These are phyloP conservation scores for Cactoblastis cactorum DNA, from an alignment of 2,888 invertebrate species.

Conservation along the genomic window DNA sequence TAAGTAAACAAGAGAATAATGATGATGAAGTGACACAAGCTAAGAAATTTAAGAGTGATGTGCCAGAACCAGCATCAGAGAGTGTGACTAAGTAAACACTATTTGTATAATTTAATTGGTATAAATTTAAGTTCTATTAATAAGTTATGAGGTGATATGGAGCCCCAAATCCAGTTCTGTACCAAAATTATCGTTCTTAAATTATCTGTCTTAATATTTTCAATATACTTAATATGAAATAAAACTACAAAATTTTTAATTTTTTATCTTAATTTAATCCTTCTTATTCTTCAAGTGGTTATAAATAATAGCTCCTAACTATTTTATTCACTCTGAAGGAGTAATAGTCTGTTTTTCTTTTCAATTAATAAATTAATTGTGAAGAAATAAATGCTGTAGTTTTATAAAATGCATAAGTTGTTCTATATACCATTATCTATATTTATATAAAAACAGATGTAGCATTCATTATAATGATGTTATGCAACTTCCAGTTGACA, in stretches of 20 bases:
- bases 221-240: conserved; percentile 37
- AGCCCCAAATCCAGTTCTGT: conserved; percentile 62
- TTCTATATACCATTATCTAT: neutral
- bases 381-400: too few species aligned
- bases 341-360: too few species aligned
- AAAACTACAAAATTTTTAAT: conserved; percentile 27
- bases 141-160: conserved; percentile 53
- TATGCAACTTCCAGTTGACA: conserved; percentile 9
- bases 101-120: conserved; percentile 37
- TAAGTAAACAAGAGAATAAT: conserved; percentile 67
- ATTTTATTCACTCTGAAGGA: too few species aligned
- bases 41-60: conserved; percentile 62
- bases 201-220: conserved; percentile 44
- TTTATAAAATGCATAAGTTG: too few species aligned
- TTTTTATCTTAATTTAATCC: conserved; percentile 15
- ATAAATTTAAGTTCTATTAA: conserved; percentile 48
- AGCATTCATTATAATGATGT: neutral
- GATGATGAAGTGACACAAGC: conserved; percentile 62
- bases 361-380: too few species aligned
- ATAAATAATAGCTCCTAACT: neutral
- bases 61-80: conserved; percentile 41
- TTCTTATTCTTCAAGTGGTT: too few species aligned
- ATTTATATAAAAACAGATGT: neutral
- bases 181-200: conserved; percentile 61
- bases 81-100: conserved; percentile 41